Conservation (phyloP, 2,113 vertebrate genomes). For the Myodes glareolus region DNA sequence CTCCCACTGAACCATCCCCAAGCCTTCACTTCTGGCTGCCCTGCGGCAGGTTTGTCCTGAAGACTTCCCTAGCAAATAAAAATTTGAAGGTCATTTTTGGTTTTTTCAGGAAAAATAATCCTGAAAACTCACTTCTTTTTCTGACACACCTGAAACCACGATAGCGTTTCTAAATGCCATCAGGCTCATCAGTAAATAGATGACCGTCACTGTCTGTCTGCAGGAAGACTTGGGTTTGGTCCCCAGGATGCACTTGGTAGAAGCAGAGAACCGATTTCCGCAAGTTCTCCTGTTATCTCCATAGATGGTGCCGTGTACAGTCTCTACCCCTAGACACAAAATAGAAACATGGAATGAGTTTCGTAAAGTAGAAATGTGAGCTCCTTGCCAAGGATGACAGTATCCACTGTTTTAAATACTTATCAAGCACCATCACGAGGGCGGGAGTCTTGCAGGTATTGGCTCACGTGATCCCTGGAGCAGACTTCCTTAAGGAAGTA, state of each 20-base stretch:
- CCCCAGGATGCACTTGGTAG: background rate
- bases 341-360: background rate
- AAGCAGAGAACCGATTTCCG: background rate
- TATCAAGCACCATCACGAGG: background rate
- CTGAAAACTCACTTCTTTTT: conserved; percentile 28
- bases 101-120: conserved; percentile 24
- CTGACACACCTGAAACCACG: background rate
- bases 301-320: background rate
- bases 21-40: background rate
- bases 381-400: background rate
- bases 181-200: background rate
- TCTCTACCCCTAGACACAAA: background rate
- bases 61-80: conserved; percentile 37
- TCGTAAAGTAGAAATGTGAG: background rate
- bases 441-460: background rate
- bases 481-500: background rate
- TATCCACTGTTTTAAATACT: background rate
- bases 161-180: background rate
- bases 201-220: background rate
- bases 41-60: background rate
- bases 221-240: background rate
- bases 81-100: background rate
- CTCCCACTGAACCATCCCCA: background rate
- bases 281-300: background rate
- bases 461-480: background rate